phyloP scores from a whole-genome alignment of 1,140 invertebrate species.

The Camponotus pennsylvanicus region DNA sequence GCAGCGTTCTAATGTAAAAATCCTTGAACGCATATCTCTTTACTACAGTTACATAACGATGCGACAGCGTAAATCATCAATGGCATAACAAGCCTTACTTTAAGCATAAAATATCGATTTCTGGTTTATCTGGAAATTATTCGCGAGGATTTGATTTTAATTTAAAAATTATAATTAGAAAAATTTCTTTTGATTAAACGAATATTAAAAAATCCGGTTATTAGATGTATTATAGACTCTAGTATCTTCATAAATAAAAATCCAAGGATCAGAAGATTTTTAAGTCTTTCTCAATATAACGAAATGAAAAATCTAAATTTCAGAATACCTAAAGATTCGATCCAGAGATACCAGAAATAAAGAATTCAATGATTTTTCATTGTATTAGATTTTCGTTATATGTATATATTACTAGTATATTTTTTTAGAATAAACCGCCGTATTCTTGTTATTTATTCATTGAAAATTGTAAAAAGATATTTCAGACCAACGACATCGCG shows the following conservation, averaged over 20 bases:
- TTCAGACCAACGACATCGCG: background rate
- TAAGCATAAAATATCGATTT: background rate
- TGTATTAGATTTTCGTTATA: background rate
- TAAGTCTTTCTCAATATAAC: background rate
- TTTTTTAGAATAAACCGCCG: background rate
- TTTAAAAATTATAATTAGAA: background rate
- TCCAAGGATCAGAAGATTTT: slow-evolving; percentile 7
- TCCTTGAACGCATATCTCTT: slow-evolving; percentile 31
- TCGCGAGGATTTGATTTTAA: background rate
- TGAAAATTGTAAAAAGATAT: background rate
- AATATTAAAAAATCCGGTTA: background rate
- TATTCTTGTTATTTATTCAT: background rate
- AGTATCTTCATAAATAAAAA: background rate
- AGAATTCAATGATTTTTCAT: background rate
- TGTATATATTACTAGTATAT: background rate
- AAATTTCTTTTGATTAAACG: background rate
- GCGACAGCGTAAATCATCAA: background rate
- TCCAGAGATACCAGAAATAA: background rate
- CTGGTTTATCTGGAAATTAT: background rate
- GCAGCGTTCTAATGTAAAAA: background rate
- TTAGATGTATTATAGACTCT: background rate
- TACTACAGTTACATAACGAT: slow-evolving; percentile 23
- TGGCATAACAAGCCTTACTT: background rate
- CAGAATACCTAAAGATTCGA: background rate
- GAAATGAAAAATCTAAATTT: background rate